phyloP scores from a whole-genome alignment of 2,888 invertebrate species.

The Coelinius sp. region DNA sequence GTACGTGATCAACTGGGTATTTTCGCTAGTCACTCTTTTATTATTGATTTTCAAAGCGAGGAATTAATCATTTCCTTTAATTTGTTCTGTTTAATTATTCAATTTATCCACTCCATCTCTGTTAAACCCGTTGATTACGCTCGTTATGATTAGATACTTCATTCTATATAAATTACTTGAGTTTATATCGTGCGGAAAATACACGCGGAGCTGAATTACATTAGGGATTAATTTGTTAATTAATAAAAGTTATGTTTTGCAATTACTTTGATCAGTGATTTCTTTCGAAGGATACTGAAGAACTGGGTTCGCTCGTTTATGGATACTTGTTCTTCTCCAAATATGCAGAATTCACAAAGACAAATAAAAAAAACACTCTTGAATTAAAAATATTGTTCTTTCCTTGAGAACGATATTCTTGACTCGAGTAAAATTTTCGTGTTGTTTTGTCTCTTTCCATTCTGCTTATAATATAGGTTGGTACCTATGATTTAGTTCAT shows the following conservation, averaged over 20 bases:
- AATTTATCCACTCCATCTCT: background rate
- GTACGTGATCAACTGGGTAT: conserved; percentile 45
- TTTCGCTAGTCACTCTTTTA: conserved; percentile 10
- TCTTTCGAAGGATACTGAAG: background rate
- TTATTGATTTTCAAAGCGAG: background rate
- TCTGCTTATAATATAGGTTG: background rate
- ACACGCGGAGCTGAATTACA: conserved; percentile 36
- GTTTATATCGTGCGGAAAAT: conserved; percentile 22
- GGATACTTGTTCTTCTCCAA: conserved; percentile 7
- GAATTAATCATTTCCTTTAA: background rate
- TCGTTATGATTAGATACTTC: background rate
- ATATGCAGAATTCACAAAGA: background rate
- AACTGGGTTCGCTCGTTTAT: background rate
- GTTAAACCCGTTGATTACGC: conserved; percentile 32
- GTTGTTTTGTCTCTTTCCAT: too few species aligned
- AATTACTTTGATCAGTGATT: background rate
- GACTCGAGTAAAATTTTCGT: background rate
- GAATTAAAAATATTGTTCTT: background rate
- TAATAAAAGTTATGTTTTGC: conserved; percentile 3
- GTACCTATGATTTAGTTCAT: background rate
- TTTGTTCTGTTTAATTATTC: conserved; percentile 15
- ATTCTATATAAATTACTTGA: conserved; percentile 31
- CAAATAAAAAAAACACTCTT: background rate
- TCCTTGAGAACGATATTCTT: background rate
- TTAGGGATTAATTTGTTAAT: conserved; percentile 31